Percentiles rank a stretch among this genome's conserved stretches.
Conservation (phyloP, 2,113 vertebrate species). For the Forbesichthys papilliferus region DNA sequence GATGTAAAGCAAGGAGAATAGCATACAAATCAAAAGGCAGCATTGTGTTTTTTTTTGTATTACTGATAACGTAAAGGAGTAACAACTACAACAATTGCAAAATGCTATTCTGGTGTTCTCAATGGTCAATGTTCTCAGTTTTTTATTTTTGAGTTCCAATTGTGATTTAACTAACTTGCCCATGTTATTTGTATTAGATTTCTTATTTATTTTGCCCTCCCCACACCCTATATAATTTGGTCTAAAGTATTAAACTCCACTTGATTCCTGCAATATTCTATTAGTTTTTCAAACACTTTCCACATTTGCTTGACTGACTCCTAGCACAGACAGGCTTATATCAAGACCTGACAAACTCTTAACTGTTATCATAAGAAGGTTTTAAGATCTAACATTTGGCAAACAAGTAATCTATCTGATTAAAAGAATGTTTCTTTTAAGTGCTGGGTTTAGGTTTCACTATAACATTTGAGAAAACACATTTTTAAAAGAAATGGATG, state of each 20-base stretch:
- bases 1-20: constrained; percentile 39
- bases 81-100: constrained; percentile 35
- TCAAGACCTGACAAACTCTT: constrained; percentile 9
- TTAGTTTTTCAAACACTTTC: constrained; percentile 13
- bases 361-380: constrained; percentile 16
- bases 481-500: constrained; percentile 1
- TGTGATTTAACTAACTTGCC: constrained; percentile 57
- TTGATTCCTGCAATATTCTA: constrained; percentile 25
- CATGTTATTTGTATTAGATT: constrained; percentile 44
- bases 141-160: constrained; percentile 44
- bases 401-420: constrained; percentile 15
- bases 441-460: constrained; percentile 12
- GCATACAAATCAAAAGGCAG: constrained; percentile 35
- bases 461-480: not conserved
- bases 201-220: constrained; percentile 56
- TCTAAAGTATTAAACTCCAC: constrained; percentile 31
- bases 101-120: constrained; percentile 46
- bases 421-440: constrained; percentile 12
- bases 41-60: constrained; percentile 36
- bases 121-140: constrained; percentile 24
- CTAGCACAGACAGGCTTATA: not conserved
- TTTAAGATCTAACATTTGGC: constrained; percentile 17
- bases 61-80: constrained; percentile 46
- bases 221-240: constrained; percentile 13
- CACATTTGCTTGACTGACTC: constrained; percentile 6